Evolutionary conservation across 2,888 invertebrate species (phyloP).

Genomic region (Parnassius smintheus): DNA sequence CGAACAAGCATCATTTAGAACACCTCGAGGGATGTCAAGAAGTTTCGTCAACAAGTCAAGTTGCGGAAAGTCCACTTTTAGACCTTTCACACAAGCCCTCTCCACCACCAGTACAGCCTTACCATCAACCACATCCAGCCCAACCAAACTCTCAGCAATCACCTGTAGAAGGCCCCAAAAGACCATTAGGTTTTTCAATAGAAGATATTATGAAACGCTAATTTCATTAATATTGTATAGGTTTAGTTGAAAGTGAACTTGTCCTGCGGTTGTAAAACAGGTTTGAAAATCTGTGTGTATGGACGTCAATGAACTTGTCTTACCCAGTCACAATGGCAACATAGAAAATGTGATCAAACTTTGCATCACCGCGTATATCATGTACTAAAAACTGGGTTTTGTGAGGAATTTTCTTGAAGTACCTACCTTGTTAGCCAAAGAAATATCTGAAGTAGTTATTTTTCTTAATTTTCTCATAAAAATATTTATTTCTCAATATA

Average conservation of each 20-base stretch:
- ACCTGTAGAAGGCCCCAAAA: conserved; percentile 65
- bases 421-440: conserved; percentile 49
- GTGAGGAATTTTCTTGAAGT: conserved; percentile 32
- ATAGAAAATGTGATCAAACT: conserved; percentile 11
- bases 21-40: conserved; percentile 77
- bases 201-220: conserved; percentile 94
- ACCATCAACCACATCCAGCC: conserved; percentile 45
- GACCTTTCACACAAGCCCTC: conserved; percentile 81
- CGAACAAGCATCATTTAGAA: conserved; percentile 72
- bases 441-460: conserved; percentile 42
- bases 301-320: conserved; percentile 30
- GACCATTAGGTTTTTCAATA: conserved; percentile 89
- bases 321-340: conserved; percentile 20
- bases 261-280: conserved; percentile 27
- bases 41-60: conserved; percentile 76
- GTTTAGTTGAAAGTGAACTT: conserved; percentile 32
- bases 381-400: neutral
- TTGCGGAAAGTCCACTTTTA: conserved; percentile 68
- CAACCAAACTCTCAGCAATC: conserved; percentile 57
- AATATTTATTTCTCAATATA: conserved; percentile 17
- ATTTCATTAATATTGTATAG: conserved; percentile 35
- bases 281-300: conserved; percentile 32
- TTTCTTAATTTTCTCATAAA: conserved; percentile 31
- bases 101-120: conserved; percentile 51
- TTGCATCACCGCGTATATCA: conserved; percentile 1